These are phyloP conservation scores for Macropus fuliginosus DNA, from an alignment of 2,797 vertebrate species.

Conservation along the genomic window DNA sequence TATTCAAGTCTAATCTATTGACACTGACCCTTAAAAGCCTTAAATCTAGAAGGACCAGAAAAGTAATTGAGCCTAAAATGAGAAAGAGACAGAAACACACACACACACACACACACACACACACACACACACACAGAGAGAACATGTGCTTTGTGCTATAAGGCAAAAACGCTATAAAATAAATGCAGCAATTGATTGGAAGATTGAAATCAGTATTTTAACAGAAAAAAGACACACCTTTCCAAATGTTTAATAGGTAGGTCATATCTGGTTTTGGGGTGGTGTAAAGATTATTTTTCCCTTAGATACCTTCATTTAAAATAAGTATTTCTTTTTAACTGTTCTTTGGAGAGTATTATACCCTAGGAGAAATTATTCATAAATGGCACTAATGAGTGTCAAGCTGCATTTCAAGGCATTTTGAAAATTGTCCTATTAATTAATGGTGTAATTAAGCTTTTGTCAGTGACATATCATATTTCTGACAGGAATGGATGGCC, in stretches of 20 bases:
- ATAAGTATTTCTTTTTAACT: constrained; percentile 80
- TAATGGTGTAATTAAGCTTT: constrained; percentile 99
- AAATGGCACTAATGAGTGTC: constrained; percentile 93
- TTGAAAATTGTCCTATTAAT: constrained; percentile 98
- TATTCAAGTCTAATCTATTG: constrained; percentile 53
- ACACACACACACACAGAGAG: neutral
- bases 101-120: neutral
- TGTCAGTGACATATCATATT: constrained; percentile 97
- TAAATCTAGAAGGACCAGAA: constrained; percentile 1
- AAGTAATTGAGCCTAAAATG: constrained; percentile 42
- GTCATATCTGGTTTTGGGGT: constrained; percentile 33
- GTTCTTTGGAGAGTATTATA: constrained; percentile 81
- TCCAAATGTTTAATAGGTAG: constrained; percentile 16
- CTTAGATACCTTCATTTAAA: constrained; percentile 72
- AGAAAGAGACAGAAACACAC: neutral
- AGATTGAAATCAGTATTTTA: constrained; percentile 59
- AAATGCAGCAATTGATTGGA: neutral
- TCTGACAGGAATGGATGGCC: constrained; percentile 97
- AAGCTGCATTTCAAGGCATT: constrained; percentile 91
- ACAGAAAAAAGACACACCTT: constrained; percentile 50
- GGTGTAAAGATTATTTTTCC: constrained; percentile 58
- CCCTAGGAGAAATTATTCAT: constrained; percentile 90
- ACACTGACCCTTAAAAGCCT: constrained; percentile 52
- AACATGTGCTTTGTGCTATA: neutral
- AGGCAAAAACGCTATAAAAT: constrained; percentile 43